phyloP scores from a whole-genome alignment of 23 tunicate species.

The Halocynthia aurantium region DNA sequence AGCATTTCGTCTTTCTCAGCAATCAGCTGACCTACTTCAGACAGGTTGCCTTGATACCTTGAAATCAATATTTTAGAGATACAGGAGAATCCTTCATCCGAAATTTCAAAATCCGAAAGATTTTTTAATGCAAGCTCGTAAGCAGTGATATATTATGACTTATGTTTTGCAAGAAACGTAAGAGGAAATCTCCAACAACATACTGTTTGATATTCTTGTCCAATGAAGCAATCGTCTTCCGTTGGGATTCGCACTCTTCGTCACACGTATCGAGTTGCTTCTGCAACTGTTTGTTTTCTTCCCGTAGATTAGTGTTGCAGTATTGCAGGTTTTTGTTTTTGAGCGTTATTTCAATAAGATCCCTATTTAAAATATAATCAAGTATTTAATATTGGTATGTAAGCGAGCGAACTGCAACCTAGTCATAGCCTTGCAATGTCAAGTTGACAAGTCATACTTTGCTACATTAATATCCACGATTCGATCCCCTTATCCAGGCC shows the following conservation, averaged over 20 bases:
- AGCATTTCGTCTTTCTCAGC: slow-evolving; percentile 1
- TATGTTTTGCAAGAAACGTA: too few species aligned
- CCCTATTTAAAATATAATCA: neutral
- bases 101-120: too few species aligned
- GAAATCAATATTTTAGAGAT: neutral
- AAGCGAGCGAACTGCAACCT: too few species aligned
- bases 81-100: too few species aligned
- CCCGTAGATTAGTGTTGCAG: slow-evolving; percentile 11
- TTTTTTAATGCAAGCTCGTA: too few species aligned
- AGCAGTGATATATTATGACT: too few species aligned
- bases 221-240: slow-evolving; percentile 6
- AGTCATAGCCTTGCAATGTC: too few species aligned
- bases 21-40: neutral
- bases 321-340: neutral
- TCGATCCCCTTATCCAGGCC: too few species aligned
- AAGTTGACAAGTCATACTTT: too few species aligned
- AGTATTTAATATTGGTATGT: too few species aligned
- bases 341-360: neutral
- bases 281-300: neutral
- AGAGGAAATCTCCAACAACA: neutral
- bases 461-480: too few species aligned
- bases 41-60: neutral
- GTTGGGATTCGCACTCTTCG: slow-evolving; percentile 3
- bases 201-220: slow-evolving; percentile 7
- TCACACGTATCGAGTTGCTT: slow-evolving; percentile 3